Percentiles rank a stretch among this genome's conserved stretches.
These are phyloP conservation scores for Pandemis heparana DNA, from an alignment of 2,888 invertebrate genomes.

Conservation along the genomic window DNA sequence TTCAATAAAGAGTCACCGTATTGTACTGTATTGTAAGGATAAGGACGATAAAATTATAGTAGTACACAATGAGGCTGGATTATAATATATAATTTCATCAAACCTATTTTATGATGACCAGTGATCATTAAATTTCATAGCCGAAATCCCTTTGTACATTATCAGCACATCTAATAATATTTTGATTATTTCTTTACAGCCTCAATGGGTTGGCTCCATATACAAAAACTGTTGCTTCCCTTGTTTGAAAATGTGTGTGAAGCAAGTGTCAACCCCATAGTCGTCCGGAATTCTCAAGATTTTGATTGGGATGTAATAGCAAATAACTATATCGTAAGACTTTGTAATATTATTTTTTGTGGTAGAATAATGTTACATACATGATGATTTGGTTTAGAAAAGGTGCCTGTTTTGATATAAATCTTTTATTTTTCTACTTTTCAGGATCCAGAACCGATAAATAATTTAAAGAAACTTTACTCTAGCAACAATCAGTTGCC, in stretches of 20 bases:
- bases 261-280: constrained; percentile 60
- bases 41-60: too few relatives aligned
- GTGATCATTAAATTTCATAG: too few relatives aligned
- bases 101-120: too few relatives aligned
- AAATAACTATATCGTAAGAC: constrained; percentile 68
- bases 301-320: constrained; percentile 61
- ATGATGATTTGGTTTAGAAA: neutral
- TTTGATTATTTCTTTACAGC: constrained; percentile 52
- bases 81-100: too few relatives aligned
- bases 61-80: too few relatives aligned
- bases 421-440: constrained; percentile 46
- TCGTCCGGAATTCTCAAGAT: constrained; percentile 61
- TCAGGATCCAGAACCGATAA: constrained; percentile 66
- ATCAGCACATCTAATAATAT: too few relatives aligned
- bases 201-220: constrained; percentile 65
- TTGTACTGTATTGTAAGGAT: too few relatives aligned
- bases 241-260: constrained; percentile 79
- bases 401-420: neutral
- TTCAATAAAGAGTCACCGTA: too few relatives aligned
- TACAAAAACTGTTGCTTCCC: constrained; percentile 70
- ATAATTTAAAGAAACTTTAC: constrained; percentile 61
- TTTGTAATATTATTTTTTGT: neutral
- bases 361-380: neutral
- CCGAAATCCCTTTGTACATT: too few relatives aligned
- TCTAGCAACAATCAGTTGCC: constrained; percentile 61